phyloP scores from a whole-genome alignment of 64 coral and sea anemone genomes.

The Porites australiensis region DNA sequence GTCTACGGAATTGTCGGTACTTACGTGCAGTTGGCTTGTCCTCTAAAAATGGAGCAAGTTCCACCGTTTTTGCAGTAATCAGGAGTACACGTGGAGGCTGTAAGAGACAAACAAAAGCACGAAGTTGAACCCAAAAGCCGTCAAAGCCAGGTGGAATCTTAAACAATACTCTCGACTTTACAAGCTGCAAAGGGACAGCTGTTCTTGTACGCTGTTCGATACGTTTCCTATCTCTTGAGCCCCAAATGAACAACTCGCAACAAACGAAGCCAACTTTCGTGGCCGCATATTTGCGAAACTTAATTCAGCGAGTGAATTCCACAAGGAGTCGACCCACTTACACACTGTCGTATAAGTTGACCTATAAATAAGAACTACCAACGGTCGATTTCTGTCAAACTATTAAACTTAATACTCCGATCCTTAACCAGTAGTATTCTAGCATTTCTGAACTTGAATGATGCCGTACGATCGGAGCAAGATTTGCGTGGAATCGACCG shows the following conservation, averaged over 20 bases:
- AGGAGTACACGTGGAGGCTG: conserved; percentile 54
- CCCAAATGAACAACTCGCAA: neutral
- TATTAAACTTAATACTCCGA: neutral
- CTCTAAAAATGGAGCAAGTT: conserved; percentile 1
- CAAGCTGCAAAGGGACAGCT: conserved; percentile 50
- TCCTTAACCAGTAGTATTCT: neutral
- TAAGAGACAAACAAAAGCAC: conserved; percentile 44
- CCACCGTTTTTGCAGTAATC: conserved; percentile 65
- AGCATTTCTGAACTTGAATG: neutral
- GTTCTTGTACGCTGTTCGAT: conserved; percentile 13
- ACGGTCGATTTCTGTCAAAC: conserved; percentile 29
- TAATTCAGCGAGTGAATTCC: conserved; percentile 47
- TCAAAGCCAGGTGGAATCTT: conserved; percentile 51
- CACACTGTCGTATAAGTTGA: neutral
- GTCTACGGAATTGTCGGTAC: neutral
- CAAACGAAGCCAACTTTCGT: neutral
- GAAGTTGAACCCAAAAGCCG: conserved; percentile 37
- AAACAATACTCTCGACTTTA: conserved; percentile 53
- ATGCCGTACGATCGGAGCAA: neutral
- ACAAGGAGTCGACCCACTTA: neutral
- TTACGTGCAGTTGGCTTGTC: conserved; percentile 63
- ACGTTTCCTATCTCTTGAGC: neutral
- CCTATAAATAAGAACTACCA: neutral
- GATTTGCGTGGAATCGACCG: neutral
- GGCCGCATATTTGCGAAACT: conserved; percentile 38